Evolutionary conservation across 2,888 invertebrate genomes (phyloP), one percentile per base, ranked within the genome.

Genomic region (Germaria angustata): DNA sequence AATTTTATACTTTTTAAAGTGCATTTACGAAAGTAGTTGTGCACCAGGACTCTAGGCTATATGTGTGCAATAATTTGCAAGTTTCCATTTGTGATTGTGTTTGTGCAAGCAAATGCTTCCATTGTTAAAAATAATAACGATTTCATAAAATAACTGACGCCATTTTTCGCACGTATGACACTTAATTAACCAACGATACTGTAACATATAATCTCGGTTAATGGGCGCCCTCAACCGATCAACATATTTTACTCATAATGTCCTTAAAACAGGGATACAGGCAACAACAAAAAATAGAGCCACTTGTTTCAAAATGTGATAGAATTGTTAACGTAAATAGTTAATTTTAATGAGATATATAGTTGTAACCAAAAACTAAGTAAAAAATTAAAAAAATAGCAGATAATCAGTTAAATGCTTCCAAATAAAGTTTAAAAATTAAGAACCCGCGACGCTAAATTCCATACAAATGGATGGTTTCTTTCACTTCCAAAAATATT

Each of bases 151-250:
- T 85, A 86, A 88, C 87, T 87, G 88, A 87, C 88, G 88, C 86
- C 87, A 88, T 86, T 88, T 89, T 88, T 86, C 87, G 87, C 89
- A 88, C 88, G 88, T 86, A 86, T 86, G 88, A 86, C 87, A 88
- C 88, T 88, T 89, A 89, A 89, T 88, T 89, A 88, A 89, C 88
- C 87, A 59, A 51, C 68, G 53, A 46, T 75, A 71, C 44, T 63
- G 63, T 41, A 51, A 68, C 76, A 65, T 78, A 65, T 75, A 69
- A 80, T 82, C 44, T 75, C 46, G 79, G 78, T 79, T 59, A 79
- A 71, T 79, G 69, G 49, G 73, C 73, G 69, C 78, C 81, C 78
- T 75, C 73, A 75, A 79, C 65, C 57, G 79, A 59, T 75, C 63
- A 69, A 59, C 68, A 79, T 71, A 82, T 82, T 69, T 79, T 69